phyloP scores from a whole-genome alignment of 1,140 invertebrate species.

The Paraescarpia echinospica region DNA sequence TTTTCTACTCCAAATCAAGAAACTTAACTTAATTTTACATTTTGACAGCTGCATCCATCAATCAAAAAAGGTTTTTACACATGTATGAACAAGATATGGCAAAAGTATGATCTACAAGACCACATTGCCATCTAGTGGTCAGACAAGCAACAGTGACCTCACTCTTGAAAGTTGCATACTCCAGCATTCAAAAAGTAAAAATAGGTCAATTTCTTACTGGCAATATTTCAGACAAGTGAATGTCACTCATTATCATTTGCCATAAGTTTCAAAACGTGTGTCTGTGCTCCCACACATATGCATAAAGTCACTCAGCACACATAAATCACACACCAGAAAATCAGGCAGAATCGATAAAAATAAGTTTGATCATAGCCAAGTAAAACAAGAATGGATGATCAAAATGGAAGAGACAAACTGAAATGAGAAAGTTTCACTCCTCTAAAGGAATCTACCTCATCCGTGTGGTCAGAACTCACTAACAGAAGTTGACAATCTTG shows the following conservation, averaged over 20 bases:
- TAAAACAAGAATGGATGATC: background rate
- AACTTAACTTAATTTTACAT: background rate
- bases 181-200: background rate
- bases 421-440: background rate
- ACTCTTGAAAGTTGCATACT: background rate
- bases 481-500: background rate
- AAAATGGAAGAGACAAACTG: slow-evolving; percentile 1
- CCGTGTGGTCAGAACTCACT: background rate
- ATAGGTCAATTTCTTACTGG: background rate
- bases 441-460: background rate
- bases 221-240: background rate
- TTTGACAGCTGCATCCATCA: background rate
- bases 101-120: background rate
- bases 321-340: background rate
- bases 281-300: background rate
- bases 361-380: background rate
- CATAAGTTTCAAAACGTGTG: background rate
- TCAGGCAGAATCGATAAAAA: background rate
- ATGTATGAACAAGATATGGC: background rate
- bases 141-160: background rate
- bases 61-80: background rate
- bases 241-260: background rate
- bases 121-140: background rate
- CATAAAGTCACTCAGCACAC: background rate
- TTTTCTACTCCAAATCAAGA: background rate